Conservation (phyloP, 2,797 vertebrate genomes). For the Catostomus latipinnis region DNA sequence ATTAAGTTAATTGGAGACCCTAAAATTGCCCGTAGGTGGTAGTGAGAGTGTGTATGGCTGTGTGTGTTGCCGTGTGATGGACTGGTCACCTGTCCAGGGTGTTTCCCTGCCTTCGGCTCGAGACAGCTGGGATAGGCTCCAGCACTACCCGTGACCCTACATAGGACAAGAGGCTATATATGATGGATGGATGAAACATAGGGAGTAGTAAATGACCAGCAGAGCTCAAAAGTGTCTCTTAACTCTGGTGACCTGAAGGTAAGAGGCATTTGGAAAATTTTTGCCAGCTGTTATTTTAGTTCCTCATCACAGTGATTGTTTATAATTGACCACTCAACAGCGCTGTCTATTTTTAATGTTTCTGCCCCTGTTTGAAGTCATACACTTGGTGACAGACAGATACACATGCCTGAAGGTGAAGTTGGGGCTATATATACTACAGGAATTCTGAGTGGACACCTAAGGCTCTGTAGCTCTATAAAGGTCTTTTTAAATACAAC, state of each 20-base stretch:
- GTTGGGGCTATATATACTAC: constrained; percentile 46
- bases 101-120: no score
- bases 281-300: constrained; percentile 51
- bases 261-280: constrained; percentile 54
- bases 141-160: no score
- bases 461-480: constrained; percentile 23
- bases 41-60: no score
- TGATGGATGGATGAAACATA: no score
- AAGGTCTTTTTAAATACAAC: constrained; percentile 31
- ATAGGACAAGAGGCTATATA: no score
- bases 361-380: constrained; percentile 48
- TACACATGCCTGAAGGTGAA: constrained; percentile 58
- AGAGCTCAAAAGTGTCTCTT: constrained; percentile 20
- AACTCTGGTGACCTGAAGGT: constrained; percentile 29
- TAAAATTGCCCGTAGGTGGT: no score
- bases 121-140: no score
- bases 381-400: constrained; percentile 54
- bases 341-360: constrained; percentile 58
- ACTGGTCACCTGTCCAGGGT: no score
- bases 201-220: neutral
- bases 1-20: no score
- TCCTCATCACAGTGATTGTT: constrained; percentile 56
- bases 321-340: constrained; percentile 57
- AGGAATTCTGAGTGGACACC: constrained; percentile 46
- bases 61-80: no score